Conservation (phyloP, 2,113 vertebrate species). For the Pao palembangensis region DNA sequence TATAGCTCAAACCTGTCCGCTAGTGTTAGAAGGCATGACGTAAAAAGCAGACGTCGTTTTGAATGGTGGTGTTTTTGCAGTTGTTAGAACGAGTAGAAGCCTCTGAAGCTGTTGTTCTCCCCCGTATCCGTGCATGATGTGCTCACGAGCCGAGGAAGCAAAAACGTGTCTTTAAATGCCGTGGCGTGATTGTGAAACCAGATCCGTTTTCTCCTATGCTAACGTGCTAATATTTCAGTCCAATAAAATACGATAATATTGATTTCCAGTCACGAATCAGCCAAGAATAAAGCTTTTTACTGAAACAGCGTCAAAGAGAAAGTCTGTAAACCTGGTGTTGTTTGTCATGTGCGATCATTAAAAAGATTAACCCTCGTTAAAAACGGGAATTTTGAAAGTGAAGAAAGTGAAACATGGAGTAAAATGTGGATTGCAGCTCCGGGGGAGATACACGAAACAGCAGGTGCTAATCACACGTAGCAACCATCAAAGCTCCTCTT, state of each 20-base stretch:
- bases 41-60: conserved; percentile 47
- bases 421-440: conserved; percentile 20
- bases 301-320: too few species aligned
- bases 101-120: conserved; percentile 44
- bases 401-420: conserved; percentile 7
- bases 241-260: too few species aligned
- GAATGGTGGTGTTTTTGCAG: conserved; percentile 57
- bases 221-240: too few species aligned
- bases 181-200: too few species aligned
- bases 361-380: conserved; percentile 40
- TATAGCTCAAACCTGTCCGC: conserved; percentile 49
- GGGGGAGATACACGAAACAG: conserved; percentile 43
- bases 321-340: too few species aligned
- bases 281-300: too few species aligned
- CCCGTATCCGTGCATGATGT: conserved; percentile 61
- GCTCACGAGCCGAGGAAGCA: conserved; percentile 31
- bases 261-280: too few species aligned
- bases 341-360: not conserved
- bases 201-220: too few species aligned
- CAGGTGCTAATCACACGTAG: conserved; percentile 45
- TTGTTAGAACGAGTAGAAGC: conserved; percentile 47
- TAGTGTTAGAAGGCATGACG: conserved; percentile 53
- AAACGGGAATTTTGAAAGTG: conserved; percentile 1
- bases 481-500: conserved; percentile 6
- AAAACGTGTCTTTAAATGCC: too few species aligned